Evolutionary conservation across 92 coral and sea anemone species (phyloP).

Genomic region (Porites divaricata): DNA sequence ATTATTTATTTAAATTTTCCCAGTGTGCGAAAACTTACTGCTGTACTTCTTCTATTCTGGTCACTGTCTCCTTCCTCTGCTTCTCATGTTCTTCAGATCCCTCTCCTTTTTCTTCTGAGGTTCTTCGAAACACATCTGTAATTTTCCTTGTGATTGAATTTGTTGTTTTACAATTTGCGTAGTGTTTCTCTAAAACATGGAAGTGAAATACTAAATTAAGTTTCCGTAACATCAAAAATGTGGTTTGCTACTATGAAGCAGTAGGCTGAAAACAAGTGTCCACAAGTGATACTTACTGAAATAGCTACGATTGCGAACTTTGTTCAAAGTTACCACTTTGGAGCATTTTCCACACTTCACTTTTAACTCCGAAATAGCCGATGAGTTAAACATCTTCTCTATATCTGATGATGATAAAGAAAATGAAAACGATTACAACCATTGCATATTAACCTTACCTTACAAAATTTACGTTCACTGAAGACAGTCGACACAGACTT

Average conservation of each 20-base stretch:
- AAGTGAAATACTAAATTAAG: slow-evolving; percentile 16
- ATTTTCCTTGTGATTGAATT: slow-evolving; percentile 1
- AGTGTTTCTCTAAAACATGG: slow-evolving; percentile 12
- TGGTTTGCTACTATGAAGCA: no score
- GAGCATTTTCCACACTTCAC: slow-evolving; percentile 30
- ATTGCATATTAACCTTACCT: no score
- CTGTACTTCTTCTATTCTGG: slow-evolving; percentile 6
- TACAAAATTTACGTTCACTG: no score
- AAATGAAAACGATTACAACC: no score
- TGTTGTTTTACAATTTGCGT: slow-evolving; percentile 25
- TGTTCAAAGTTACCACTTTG: slow-evolving; percentile 45
- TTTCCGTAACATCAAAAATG: no score
- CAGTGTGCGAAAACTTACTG: slow-evolving; percentile 15
- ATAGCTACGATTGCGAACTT: slow-evolving; percentile 52
- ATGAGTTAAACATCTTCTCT: slow-evolving; percentile 38
- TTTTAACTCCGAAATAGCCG: slow-evolving; percentile 40
- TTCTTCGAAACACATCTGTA: slow-evolving; percentile 9
- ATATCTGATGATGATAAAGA: slow-evolving; percentile 32
- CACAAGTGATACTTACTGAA: slow-evolving; percentile 33
- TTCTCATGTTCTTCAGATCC: neutral
- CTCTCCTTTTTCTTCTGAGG: slow-evolving; percentile 4
- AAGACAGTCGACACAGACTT: slow-evolving; percentile 26
- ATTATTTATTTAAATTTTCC: neutral
- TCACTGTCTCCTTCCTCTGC: slow-evolving; percentile 11
- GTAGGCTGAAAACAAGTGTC: no score